Evolutionary conservation across 2,797 vertebrate species (phyloP).

Genomic region (Chiroxiphia lanceolata): DNA sequence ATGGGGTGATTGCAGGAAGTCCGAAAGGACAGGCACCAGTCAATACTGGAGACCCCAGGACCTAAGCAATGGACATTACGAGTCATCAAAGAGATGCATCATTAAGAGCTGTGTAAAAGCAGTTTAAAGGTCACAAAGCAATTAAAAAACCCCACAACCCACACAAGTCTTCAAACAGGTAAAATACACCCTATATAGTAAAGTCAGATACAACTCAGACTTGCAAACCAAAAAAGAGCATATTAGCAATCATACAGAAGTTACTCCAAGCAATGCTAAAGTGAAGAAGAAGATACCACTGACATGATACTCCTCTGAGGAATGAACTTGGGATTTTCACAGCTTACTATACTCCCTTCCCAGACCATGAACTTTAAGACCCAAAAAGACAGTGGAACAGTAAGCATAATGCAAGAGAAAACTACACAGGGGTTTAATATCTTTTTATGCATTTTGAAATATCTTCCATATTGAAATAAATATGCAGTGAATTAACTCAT

Average conservation of each 20-base stretch:
- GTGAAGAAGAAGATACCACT: not conserved
- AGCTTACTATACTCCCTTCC: not conserved
- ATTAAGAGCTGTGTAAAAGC: not conserved
- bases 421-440: not conserved
- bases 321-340: not conserved
- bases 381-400: not conserved
- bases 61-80: not conserved
- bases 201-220: not conserved
- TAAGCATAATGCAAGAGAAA: not conserved
- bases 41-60: not conserved
- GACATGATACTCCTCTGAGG: not conserved
- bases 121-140: not conserved
- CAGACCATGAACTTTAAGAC: not conserved
- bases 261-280: not conserved
- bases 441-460: not conserved
- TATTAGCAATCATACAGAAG: rapidly evolving
- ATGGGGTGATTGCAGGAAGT: not conserved
- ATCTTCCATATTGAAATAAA: not conserved
- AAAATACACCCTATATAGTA: not conserved
- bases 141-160: rapidly evolving
- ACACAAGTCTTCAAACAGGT: not conserved
- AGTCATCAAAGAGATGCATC: not conserved
- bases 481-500: not conserved
- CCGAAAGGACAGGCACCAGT: not conserved
- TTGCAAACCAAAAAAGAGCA: not conserved